These are phyloP conservation scores for Sylvilagus bachmani DNA, from an alignment of 2,113 vertebrate species.

Conservation along the genomic window DNA sequence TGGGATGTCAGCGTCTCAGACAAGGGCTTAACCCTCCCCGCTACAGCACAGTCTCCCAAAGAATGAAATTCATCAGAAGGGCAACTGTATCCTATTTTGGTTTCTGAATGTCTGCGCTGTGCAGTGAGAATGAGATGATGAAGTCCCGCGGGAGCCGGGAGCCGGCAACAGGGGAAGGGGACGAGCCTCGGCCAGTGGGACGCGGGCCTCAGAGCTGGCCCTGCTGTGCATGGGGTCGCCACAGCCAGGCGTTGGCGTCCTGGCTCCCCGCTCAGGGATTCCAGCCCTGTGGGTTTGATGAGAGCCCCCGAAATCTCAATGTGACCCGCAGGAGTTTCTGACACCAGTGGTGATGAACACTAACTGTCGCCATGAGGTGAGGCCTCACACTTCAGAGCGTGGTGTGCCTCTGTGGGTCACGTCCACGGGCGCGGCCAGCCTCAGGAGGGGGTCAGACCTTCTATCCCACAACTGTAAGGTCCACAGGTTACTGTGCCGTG, in stretches of 20 bases:
- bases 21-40: no score
- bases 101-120: not conserved
- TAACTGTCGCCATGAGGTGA: accelerated
- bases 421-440: not conserved
- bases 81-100: not conserved
- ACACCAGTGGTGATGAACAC: no score
- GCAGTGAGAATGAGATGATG: not conserved
- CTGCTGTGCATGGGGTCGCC: accelerated
- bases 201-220: not conserved
- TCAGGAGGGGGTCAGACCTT: not conserved
- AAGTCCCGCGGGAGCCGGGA: not conserved
- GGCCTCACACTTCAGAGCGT: no score
- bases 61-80: not conserved
- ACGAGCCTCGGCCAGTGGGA: no score
- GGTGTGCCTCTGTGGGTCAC: accelerated
- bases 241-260: no score
- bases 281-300: not conserved
- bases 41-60: not conserved
- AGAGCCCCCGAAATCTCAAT: not conserved
- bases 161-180: not conserved
- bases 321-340: not conserved
- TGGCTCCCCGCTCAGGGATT: not conserved
- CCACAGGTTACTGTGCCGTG: not conserved
- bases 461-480: not conserved
- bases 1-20: no score